A percentile compares a stretch with the other conserved stretches of the same genome.
Conservation (phyloP, 1,140 invertebrate genomes). For the Doryteuthis pealeii region DNA sequence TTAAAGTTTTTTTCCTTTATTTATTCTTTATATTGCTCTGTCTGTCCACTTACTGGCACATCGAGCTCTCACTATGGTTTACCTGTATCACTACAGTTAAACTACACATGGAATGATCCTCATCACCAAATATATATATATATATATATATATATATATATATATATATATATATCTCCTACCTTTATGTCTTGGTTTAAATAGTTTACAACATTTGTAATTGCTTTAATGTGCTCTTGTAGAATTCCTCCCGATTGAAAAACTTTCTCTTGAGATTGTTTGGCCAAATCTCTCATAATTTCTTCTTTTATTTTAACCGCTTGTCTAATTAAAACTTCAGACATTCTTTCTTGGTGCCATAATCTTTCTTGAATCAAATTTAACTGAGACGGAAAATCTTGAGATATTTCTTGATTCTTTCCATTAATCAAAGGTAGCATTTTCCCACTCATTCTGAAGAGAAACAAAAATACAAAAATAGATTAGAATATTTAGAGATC, state of each 20-base stretch:
- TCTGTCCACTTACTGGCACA: no score
- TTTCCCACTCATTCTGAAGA: constrained; percentile 6
- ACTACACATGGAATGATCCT: no score
- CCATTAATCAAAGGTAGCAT: neutral
- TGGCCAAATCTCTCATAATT: constrained; percentile 56
- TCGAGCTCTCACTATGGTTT: no score
- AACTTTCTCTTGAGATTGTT: constrained; percentile 56
- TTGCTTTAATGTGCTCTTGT: constrained; percentile 57
- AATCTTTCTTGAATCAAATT: constrained; percentile 48
- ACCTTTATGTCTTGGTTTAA: constrained; percentile 55
- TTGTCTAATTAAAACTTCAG: constrained; percentile 44
- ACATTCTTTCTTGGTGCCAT: constrained; percentile 41
- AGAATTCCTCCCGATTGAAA: constrained; percentile 48
- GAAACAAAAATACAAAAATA: neutral
- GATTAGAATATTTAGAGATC: neutral
- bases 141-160: no score
- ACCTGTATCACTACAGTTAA: no score
- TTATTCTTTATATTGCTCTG: no score
- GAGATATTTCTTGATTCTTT: neutral
- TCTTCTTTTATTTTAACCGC: constrained; percentile 59
- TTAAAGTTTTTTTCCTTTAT: no score
- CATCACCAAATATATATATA: no score
- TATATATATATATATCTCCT: no score
- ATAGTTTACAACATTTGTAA: constrained; percentile 54
- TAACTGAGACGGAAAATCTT: constrained; percentile 18